Percentiles rank a stretch among this genome's conserved stretches.
Evolutionary conservation across 2,888 invertebrate genomes (phyloP).

Genomic region (Drosophila ochracea): DNA sequence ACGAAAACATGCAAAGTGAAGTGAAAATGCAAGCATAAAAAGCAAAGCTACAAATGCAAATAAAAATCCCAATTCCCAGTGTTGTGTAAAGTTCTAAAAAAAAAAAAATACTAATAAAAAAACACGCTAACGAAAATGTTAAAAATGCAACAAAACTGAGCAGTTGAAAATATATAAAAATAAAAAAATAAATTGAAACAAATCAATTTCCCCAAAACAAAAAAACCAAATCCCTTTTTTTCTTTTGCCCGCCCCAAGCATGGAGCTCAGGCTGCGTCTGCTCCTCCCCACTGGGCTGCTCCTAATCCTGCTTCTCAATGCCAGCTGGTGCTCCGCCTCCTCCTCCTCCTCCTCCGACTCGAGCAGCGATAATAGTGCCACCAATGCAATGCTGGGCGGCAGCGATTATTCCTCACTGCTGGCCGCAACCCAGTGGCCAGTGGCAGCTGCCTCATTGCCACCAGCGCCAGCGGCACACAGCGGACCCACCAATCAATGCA

Average conservation of each 20-base stretch:
- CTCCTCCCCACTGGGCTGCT: slow-evolving; percentile 25
- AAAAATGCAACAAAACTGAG: slow-evolving; percentile 42
- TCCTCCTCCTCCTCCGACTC: slow-evolving; percentile 9
- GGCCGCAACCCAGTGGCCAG: slow-evolving; percentile 32
- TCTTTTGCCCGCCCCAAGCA: slow-evolving; percentile 11
- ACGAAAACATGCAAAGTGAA: slow-evolving; percentile 29
- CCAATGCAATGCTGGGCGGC: slow-evolving; percentile 69
- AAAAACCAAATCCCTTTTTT: slow-evolving; percentile 1
- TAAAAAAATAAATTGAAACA: slow-evolving; percentile 21
- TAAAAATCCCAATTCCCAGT: slow-evolving; percentile 16
- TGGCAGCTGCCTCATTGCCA: slow-evolving; percentile 31
- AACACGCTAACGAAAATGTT: slow-evolving; percentile 58
- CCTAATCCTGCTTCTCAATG: slow-evolving; percentile 9
- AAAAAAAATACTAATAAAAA: background rate
- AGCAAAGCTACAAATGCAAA: slow-evolving; percentile 9
- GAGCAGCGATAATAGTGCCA: slow-evolving; percentile 39
- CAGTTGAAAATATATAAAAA: slow-evolving; percentile 9
- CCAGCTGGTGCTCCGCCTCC: slow-evolving; percentile 25
- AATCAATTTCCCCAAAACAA: background rate
- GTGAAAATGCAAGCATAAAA: slow-evolving; percentile 18
- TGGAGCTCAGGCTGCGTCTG: slow-evolving; percentile 40
- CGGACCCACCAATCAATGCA: slow-evolving; percentile 84
- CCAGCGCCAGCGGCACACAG: slow-evolving; percentile 56
- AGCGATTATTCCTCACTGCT: slow-evolving; percentile 68
- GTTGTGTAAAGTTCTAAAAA: slow-evolving; percentile 26